A percentile compares a stretch with the other conserved stretches of the same genome.
Conservation (phyloP, 2,797 vertebrate species). For the Bradypus variegatus region DNA sequence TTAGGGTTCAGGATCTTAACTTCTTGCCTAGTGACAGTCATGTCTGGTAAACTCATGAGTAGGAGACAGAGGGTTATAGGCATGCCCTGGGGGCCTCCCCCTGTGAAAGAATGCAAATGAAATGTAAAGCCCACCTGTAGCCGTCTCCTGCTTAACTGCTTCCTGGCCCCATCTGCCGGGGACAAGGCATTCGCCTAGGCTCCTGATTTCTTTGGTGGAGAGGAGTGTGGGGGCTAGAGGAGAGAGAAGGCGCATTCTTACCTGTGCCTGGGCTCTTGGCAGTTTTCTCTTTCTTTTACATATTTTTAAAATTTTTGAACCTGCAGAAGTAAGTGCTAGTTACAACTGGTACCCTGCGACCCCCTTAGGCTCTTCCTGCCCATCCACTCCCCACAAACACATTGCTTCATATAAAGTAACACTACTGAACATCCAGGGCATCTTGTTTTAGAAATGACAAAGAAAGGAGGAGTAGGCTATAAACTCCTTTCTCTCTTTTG, state of each 20-base stretch:
- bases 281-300: not conserved
- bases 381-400: not conserved
- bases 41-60: not conserved
- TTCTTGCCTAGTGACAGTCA: not conserved
- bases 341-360: fast-evolving
- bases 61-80: not conserved
- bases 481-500: not conserved
- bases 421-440: fast-evolving
- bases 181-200: not conserved
- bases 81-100: not conserved
- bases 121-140: not conserved
- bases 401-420: fast-evolving
- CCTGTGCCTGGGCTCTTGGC: not conserved
- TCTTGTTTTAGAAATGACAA: not conserved
- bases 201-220: not conserved
- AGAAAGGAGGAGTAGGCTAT: not conserved
- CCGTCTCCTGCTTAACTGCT: not conserved
- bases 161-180: not conserved
- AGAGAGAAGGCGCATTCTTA: too few relatives aligned
- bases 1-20: not conserved
- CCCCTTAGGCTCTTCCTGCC: not conserved
- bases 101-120: too few relatives aligned
- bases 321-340: not conserved
- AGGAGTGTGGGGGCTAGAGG: not conserved
- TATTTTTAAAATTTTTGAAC: not conserved